Percentiles rank a stretch among this genome's conserved stretches.
phyloP scores from a whole-genome alignment of 2,797 vertebrate genomes.

The Pyrocephalus nanus region DNA sequence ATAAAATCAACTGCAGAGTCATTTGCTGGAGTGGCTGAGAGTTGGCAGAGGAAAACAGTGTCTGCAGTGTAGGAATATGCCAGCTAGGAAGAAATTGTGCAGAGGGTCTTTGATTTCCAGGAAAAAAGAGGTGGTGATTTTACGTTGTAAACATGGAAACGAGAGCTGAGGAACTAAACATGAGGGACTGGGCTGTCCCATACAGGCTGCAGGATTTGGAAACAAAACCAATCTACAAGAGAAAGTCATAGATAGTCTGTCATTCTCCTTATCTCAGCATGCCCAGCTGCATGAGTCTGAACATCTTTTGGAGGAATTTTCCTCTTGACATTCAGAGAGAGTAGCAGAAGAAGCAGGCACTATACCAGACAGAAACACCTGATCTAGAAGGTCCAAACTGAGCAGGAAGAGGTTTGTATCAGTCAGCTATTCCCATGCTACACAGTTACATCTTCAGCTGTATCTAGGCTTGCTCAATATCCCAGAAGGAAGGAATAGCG shows the following conservation, averaged over 20 bases:
- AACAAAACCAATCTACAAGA: neutral
- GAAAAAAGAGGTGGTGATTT: neutral
- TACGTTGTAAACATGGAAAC: neutral
- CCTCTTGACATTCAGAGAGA: neutral
- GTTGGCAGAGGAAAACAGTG: neutral
- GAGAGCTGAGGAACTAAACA: neutral
- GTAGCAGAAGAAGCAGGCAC: neutral
- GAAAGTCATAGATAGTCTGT: neutral
- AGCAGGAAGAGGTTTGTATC: neutral
- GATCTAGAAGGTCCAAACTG: neutral
- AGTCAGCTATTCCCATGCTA: neutral
- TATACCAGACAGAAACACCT: neutral
- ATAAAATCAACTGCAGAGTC: neutral
- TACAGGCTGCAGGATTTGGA: neutral
- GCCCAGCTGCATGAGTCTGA: neutral
- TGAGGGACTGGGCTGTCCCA: rapidly evolving
- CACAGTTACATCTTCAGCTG: neutral
- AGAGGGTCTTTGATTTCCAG: neutral
- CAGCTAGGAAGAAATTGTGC: neutral
- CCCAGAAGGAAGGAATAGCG: neutral
- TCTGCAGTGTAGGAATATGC: neutral
- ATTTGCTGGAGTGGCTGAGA: neutral
- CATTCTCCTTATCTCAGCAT: rapidly evolving
- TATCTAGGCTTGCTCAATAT: neutral
- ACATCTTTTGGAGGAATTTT: neutral